phyloP scores from a whole-genome alignment of 2,113 vertebrate species.

The Cisticola juncidis region DNA sequence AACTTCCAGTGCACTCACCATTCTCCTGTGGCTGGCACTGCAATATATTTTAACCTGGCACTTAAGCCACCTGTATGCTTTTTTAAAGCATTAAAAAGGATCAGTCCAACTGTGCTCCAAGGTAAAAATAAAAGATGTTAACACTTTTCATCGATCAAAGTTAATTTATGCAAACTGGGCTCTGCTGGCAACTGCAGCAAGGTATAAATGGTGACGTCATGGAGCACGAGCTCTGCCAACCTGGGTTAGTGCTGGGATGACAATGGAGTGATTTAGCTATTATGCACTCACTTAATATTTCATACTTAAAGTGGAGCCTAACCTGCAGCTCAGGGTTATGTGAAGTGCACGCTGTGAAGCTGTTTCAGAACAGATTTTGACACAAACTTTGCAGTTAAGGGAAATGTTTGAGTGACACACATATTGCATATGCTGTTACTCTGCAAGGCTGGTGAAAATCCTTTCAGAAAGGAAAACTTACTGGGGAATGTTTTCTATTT shows the following conservation, averaged over 20 bases:
- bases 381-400: slow-evolving; percentile 27
- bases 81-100: slow-evolving; percentile 19
- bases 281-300: slow-evolving; percentile 54
- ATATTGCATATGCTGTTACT: not conserved
- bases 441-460: slow-evolving; percentile 1
- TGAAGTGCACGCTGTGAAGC: not conserved
- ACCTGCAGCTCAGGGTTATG: slow-evolving; percentile 22
- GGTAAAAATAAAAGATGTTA: slow-evolving; percentile 20
- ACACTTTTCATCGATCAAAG: slow-evolving; percentile 16
- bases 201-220: slow-evolving; percentile 40
- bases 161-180: slow-evolving; percentile 40
- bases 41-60: not conserved
- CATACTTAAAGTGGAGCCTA: not conserved
- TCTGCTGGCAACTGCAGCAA: not conserved
- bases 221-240: slow-evolving; percentile 25
- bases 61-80: not conserved
- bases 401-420: slow-evolving; percentile 21
- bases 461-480: not conserved
- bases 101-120: not conserved
- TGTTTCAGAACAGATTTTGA: slow-evolving; percentile 1
- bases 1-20: fast-evolving
- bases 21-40: not conserved
- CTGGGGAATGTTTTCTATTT: not conserved
- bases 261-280: slow-evolving; percentile 52
- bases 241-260: slow-evolving; percentile 1